Conservation (phyloP, 2,888 invertebrate species). For the Scaptomyza cyrtandrae region DNA sequence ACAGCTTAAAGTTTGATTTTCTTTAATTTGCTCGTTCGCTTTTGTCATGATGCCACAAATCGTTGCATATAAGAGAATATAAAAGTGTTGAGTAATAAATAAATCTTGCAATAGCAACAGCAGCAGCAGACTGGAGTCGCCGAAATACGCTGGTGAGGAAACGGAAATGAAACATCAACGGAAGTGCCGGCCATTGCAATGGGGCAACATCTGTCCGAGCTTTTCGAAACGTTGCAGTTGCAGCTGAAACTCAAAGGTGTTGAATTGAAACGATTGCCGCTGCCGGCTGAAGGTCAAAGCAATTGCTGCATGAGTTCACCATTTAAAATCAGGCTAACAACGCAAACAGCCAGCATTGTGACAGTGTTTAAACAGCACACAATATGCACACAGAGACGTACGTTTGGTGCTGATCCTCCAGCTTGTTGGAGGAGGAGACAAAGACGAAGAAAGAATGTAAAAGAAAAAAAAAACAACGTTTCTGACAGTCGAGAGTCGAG, state of each 20-base stretch:
- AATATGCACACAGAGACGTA: constrained; percentile 2
- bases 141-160: constrained; percentile 53
- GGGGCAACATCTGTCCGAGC: constrained; percentile 32
- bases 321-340: background rate
- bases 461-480: constrained; percentile 8
- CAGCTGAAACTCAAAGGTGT: constrained; percentile 32
- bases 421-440: constrained; percentile 1
- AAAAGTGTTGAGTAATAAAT: constrained; percentile 59
- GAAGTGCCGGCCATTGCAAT: constrained; percentile 46
- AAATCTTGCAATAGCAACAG: constrained; percentile 46
- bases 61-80: constrained; percentile 16
- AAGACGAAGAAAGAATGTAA: background rate
- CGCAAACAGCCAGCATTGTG: background rate
- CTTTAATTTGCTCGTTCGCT: no score
- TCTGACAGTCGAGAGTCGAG: constrained; percentile 21
- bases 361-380: constrained; percentile 14
- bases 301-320: constrained; percentile 38
- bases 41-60: no score
- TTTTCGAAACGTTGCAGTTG: constrained; percentile 7
- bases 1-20: no score
- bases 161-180: constrained; percentile 73
- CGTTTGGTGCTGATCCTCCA: background rate
- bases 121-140: constrained; percentile 6
- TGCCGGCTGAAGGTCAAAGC: constrained; percentile 53
- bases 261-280: constrained; percentile 43